Conservation (phyloP, 2,888 invertebrate genomes). For the Lapara coniferarum region DNA sequence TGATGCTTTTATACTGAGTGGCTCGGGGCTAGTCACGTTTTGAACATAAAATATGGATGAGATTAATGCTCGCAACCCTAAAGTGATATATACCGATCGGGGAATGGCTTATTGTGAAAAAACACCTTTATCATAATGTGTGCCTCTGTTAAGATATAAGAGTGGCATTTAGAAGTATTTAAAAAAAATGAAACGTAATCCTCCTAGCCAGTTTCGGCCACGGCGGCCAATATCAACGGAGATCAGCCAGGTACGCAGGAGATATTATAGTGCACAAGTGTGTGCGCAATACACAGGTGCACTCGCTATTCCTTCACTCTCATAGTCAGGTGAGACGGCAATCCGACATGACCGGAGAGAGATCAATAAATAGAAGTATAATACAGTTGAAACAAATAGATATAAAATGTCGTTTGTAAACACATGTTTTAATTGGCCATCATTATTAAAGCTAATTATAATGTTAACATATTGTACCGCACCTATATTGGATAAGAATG, state of each 20-base stretch:
- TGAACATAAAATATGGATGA: slow-evolving; percentile 45
- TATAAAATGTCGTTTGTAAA: background rate
- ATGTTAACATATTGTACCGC: background rate
- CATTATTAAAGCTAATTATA: background rate
- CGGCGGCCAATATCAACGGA: too few species aligned
- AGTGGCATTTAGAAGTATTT: background rate
- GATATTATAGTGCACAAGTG: too few species aligned
- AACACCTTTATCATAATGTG: background rate
- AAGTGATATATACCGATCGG: slow-evolving; percentile 41
- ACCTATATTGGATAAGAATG: background rate
- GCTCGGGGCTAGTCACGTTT: slow-evolving; percentile 43
- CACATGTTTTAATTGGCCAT: background rate
- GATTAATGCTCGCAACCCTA: slow-evolving; percentile 46
- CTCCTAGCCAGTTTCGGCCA: too few species aligned
- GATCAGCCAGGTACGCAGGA: too few species aligned
- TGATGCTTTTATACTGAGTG: slow-evolving; percentile 25
- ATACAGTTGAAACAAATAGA: background rate
- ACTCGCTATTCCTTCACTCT: too few species aligned
- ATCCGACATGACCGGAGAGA: too few species aligned
- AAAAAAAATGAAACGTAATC: too few species aligned
- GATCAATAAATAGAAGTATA: too few species aligned
- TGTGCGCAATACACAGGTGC: too few species aligned
- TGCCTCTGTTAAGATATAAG: background rate
- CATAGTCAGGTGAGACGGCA: too few species aligned
- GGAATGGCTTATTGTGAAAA: slow-evolving; percentile 15